phyloP scores from a whole-genome alignment of 2,113 vertebrate genomes.

The Bujurquina vittata region DNA sequence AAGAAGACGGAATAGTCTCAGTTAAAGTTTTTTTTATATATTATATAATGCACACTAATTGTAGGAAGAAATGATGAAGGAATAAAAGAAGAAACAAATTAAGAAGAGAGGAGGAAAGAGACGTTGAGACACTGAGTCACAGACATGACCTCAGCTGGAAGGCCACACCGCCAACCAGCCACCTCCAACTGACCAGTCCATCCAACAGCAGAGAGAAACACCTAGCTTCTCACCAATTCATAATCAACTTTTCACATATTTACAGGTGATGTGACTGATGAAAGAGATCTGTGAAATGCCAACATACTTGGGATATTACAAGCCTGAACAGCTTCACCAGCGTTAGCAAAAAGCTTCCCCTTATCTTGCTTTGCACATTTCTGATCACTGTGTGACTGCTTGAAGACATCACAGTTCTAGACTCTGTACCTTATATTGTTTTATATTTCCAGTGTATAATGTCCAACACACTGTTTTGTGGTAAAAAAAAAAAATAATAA shows the following conservation, averaged over 20 bases:
- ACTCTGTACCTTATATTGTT: neutral
- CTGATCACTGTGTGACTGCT: neutral
- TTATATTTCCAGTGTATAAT: neutral
- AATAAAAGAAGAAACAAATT: slow-evolving; percentile 22
- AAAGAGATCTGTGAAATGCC: neutral
- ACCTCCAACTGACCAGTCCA: slow-evolving; percentile 51
- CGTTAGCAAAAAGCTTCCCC: neutral
- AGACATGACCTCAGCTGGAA: slow-evolving; percentile 69
- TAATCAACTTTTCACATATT: neutral
- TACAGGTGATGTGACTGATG: neutral
- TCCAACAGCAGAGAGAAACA: slow-evolving; percentile 29
- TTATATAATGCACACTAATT: slow-evolving; percentile 23
- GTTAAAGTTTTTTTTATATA: slow-evolving; percentile 18
- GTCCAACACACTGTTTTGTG: neutral
- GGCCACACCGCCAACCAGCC: slow-evolving; percentile 40
- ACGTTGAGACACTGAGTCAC: slow-evolving; percentile 50
- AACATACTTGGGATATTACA: neutral
- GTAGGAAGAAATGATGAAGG: slow-evolving; percentile 45
- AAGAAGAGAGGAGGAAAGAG: slow-evolving; percentile 31
- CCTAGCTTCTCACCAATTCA: slow-evolving; percentile 1
- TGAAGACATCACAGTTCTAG: neutral
- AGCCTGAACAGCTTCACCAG: neutral
- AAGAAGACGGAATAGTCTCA: neutral
- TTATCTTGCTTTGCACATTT: neutral
- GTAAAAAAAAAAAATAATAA: neutral